Percentiles rank a stretch among this genome's conserved stretches.
Conservation (phyloP, 2,113 vertebrate species). For the Turnix velox region DNA sequence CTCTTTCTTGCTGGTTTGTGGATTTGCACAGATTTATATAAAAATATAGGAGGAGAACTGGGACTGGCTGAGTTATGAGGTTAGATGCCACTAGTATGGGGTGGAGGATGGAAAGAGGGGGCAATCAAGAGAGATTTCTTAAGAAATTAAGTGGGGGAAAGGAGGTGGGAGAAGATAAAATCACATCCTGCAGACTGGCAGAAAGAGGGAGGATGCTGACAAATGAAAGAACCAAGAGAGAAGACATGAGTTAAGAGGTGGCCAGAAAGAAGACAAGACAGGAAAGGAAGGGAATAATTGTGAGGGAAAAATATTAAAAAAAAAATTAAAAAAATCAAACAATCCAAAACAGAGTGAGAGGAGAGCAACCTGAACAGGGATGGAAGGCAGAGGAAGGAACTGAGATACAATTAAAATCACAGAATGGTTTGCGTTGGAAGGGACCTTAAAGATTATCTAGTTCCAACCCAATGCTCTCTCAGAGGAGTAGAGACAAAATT, state of each 20-base stretch:
- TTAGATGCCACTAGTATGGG: not conserved
- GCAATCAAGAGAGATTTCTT: not conserved
- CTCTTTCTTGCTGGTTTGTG: not conserved
- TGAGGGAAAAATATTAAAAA: not conserved
- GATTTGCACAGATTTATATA: fast-evolving
- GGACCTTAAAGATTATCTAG: no score
- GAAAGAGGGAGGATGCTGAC: not conserved
- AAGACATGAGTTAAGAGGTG: not conserved
- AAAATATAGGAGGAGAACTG: not conserved
- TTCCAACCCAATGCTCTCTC: not conserved
- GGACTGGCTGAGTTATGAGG: not conserved
- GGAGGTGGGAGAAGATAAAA: not conserved
- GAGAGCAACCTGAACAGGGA: not conserved
- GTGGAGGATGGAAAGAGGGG: not conserved
- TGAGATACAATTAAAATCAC: no score
- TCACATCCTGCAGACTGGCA: not conserved
- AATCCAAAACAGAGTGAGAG: not conserved
- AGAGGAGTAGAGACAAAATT: not conserved
- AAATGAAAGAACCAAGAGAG: not conserved
- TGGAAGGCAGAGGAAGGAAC: no score
- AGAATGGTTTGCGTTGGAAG: no score
- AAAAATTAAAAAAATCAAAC: not conserved
- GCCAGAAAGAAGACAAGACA: not conserved
- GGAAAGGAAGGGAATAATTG: not conserved
- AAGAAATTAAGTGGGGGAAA: not conserved